A percentile compares a stretch with the other conserved stretches of the same genome.
These are phyloP conservation scores for Thamnaconus septentrionalis DNA, from an alignment of 2,113 vertebrate species.

Conservation along the genomic window DNA sequence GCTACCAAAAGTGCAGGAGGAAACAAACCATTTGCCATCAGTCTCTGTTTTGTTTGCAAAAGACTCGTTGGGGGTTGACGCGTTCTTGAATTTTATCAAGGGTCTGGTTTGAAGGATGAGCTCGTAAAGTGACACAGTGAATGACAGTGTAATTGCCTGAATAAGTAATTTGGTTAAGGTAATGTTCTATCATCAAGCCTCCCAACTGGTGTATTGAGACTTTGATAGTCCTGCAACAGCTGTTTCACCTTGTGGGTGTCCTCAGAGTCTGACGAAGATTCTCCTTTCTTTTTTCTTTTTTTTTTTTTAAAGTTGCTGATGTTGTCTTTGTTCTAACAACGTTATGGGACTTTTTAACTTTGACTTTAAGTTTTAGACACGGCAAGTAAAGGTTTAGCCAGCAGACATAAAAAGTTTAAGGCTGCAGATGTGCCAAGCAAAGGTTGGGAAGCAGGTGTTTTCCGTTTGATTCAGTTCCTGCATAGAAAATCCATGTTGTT, in stretches of 20 bases:
- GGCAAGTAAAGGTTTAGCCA: too few species aligned
- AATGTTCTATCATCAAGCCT: constrained; percentile 32
- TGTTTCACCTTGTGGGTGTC: constrained; percentile 25
- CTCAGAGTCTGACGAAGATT: constrained; percentile 2
- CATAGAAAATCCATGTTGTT: constrained; percentile 20
- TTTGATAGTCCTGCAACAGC: constrained; percentile 38
- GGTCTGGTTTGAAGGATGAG: constrained; percentile 25
- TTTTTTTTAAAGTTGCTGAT: not conserved
- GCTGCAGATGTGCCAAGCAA: too few species aligned
- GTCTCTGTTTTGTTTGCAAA: constrained; percentile 8
- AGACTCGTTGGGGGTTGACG: not conserved
- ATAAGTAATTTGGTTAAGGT: constrained; percentile 37
- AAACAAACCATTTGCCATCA: too few species aligned
- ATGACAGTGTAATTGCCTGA: constrained; percentile 39
- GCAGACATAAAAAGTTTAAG: too few species aligned
- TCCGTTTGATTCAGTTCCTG: not conserved
- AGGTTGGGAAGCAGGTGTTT: too few species aligned
- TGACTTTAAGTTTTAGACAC: too few species aligned
- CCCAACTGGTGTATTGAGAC: constrained; percentile 7
- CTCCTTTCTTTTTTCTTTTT: not conserved
- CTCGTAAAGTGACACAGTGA: constrained; percentile 18
- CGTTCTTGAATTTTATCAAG: constrained; percentile 26
- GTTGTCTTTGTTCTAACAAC: constrained; percentile 11
- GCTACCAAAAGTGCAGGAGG: too few species aligned
- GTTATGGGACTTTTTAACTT: constrained; percentile 2